Percentiles rank a stretch among this genome's conserved stretches.
Conservation (phyloP, 2,888 invertebrate species). For the Monoplex corrugatus region DNA sequence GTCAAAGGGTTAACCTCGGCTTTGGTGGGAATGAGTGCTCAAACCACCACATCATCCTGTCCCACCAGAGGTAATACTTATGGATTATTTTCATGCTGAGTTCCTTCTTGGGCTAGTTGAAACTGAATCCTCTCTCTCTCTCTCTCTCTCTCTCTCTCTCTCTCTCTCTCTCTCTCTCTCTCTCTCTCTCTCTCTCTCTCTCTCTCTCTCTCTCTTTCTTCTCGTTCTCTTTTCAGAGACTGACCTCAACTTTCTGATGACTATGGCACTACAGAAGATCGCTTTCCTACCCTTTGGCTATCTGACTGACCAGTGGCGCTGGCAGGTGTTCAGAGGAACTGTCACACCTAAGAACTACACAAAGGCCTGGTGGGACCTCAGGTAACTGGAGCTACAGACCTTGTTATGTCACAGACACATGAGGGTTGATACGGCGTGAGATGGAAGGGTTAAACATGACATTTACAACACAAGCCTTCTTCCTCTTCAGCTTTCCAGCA, state of each 20-base stretch:
- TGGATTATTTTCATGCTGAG: too few relatives aligned
- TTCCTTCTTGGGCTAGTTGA: too few relatives aligned
- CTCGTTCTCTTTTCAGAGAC: conserved; percentile 53
- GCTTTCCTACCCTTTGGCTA: conserved; percentile 82
- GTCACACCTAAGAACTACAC: conserved; percentile 76
- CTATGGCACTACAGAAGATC: conserved; percentile 81
- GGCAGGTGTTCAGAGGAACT: conserved; percentile 79
- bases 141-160: neutral
- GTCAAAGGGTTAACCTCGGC: too few relatives aligned
- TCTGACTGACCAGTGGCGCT: conserved; percentile 83
- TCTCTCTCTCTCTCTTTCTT: neutral
- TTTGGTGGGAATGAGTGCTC: too few relatives aligned
- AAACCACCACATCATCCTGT: too few relatives aligned
- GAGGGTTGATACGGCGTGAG: too few relatives aligned
- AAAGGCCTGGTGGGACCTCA: conserved; percentile 82
- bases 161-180: neutral
- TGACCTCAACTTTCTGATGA: conserved; percentile 82
- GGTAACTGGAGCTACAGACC: too few relatives aligned
- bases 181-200: neutral
- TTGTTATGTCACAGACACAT: conserved; percentile 15
- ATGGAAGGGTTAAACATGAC: neutral
- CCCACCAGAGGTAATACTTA: too few relatives aligned
- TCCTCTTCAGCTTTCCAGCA: too few relatives aligned
- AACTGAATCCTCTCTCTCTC: too few relatives aligned
- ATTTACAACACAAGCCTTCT: neutral